These are phyloP conservation scores for Phylloscopus trochilus DNA, from an alignment of 2,113 vertebrate genomes.

Conservation along the genomic window DNA sequence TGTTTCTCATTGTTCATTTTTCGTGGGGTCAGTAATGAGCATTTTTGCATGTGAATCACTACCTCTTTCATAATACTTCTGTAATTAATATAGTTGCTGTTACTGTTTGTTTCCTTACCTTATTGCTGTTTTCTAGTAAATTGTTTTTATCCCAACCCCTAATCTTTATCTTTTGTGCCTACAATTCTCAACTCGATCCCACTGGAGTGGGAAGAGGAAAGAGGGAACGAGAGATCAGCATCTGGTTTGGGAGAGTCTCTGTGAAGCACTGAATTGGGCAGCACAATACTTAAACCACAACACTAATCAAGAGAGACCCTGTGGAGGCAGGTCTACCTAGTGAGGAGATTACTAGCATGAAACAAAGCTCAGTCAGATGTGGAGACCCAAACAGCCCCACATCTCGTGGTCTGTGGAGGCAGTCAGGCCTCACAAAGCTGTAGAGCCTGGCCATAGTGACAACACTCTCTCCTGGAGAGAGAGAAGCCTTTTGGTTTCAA, in stretches of 20 bases:
- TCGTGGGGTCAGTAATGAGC: background rate
- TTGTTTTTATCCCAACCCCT: background rate
- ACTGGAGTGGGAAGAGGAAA: background rate
- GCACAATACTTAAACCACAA: background rate
- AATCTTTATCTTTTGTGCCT: background rate
- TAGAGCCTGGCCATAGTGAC: too few relatives aligned
- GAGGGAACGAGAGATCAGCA: rapidly evolving
- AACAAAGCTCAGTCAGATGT: background rate
- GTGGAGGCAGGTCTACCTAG: background rate
- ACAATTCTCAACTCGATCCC: background rate
- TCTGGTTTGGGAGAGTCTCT: background rate
- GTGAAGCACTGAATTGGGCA: too few relatives aligned
- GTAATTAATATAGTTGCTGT: background rate
- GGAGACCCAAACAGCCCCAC: background rate
- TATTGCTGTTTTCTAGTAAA: background rate
- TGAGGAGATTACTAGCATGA: background rate
- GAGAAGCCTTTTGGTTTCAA: too few relatives aligned
- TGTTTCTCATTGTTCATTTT: background rate
- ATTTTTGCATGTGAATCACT: background rate
- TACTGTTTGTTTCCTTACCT: background rate
- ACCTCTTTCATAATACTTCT: background rate
- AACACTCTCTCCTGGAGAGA: too few relatives aligned
- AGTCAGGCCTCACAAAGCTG: too few relatives aligned
- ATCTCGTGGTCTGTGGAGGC: background rate
- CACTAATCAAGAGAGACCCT: rapidly evolving